Conservation (phyloP, 2,888 invertebrate genomes). For the Eilema griseolum region DNA sequence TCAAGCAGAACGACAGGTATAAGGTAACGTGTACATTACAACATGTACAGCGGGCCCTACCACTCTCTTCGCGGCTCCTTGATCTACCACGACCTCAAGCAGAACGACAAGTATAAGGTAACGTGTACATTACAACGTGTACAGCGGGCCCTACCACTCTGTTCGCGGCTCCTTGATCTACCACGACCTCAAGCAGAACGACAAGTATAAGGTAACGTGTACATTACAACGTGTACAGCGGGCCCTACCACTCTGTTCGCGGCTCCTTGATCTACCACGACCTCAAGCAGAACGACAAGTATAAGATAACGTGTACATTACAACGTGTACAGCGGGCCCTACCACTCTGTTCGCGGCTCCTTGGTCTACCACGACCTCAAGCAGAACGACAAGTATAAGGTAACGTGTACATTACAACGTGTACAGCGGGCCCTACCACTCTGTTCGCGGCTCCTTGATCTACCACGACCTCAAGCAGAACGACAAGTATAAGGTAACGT, state of each 20-base stretch:
- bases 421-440: slow-evolving; percentile 95
- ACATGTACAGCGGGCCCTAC: slow-evolving; percentile 95
- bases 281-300: slow-evolving; percentile 89
- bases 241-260: slow-evolving; percentile 94
- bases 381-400: slow-evolving; percentile 90
- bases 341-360: slow-evolving; percentile 94
- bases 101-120: slow-evolving; percentile 91
- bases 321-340: slow-evolving; percentile 95
- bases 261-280: slow-evolving; percentile 96
- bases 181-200: slow-evolving; percentile 90
- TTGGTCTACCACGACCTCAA: slow-evolving; percentile 95
- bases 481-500: slow-evolving; percentile 91
- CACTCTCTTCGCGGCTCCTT: slow-evolving; percentile 95
- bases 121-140: slow-evolving; percentile 89
- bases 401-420: slow-evolving; percentile 89
- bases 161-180: slow-evolving; percentile 95
- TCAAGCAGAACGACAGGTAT: slow-evolving; percentile 93
- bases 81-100: slow-evolving; percentile 93
- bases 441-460: slow-evolving; percentile 94
- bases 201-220: slow-evolving; percentile 90
- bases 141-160: slow-evolving; percentile 95
- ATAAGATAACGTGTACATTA: slow-evolving; percentile 88
- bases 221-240: slow-evolving; percentile 93
- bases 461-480: slow-evolving; percentile 95
- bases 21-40: slow-evolving; percentile 87